A percentile compares a stretch with the other conserved stretches of the same genome.
These are phyloP conservation scores for Drosophila robusta DNA, from an alignment of 2,888 invertebrate species.

Conservation along the genomic window DNA sequence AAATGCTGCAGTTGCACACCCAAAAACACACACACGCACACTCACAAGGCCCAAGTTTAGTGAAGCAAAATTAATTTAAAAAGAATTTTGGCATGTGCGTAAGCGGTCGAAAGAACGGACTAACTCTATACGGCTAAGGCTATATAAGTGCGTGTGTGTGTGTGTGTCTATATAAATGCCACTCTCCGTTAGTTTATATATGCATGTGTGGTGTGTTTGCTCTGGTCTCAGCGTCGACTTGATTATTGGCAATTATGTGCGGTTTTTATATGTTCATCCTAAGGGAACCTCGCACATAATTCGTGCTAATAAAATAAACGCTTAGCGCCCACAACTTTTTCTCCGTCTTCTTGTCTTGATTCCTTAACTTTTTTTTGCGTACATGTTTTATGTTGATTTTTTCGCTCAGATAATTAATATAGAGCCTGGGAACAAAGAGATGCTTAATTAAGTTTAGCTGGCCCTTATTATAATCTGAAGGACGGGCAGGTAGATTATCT, in stretches of 20 bases:
- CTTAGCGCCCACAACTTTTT: conserved; percentile 19
- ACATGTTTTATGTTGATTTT: conserved; percentile 25
- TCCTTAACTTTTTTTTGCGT: neutral
- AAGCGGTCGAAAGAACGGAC: conserved; percentile 23
- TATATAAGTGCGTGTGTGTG: neutral
- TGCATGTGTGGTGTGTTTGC: conserved; percentile 16
- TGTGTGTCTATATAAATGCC: conserved; percentile 1
- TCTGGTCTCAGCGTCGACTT: conserved; percentile 40
- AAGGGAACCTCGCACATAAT: conserved; percentile 28
- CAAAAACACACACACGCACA: conserved; percentile 2
- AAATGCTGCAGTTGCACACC: conserved; percentile 6
- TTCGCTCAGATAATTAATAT: conserved; percentile 40
- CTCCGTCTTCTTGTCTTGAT: neutral
- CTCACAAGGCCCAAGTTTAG: neutral
- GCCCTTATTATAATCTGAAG: conserved; percentile 5
- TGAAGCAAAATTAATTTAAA: conserved; percentile 24
- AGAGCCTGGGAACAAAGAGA: conserved; percentile 24
- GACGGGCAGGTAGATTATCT: conserved; percentile 10
- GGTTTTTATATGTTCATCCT: conserved; percentile 44
- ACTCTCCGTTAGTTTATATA: conserved; percentile 5
- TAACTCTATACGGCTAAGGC: neutral
- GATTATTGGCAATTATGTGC: conserved; percentile 75
- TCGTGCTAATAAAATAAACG: conserved; percentile 42
- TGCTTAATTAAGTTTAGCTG: conserved; percentile 58
- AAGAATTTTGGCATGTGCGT: conserved; percentile 11